Evolutionary conservation across 2,888 invertebrate species (phyloP).

Genomic region (Tupiocoris notatus): DNA sequence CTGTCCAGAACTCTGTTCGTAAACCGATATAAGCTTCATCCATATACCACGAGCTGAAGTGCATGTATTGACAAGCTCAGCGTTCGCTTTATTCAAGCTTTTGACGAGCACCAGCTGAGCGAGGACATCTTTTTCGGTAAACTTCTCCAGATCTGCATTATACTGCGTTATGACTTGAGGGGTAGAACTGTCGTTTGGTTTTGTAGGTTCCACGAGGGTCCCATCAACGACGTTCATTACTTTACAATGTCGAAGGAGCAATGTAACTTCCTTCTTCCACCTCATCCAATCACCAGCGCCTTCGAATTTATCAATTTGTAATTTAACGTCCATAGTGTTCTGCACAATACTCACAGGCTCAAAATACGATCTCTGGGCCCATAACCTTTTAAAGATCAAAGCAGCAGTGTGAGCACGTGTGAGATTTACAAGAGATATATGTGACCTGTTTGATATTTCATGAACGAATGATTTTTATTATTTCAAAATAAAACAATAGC

Average conservation of each 20-base stretch:
- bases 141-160: neutral
- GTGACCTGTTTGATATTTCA: no score
- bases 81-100: neutral
- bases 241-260: neutral
- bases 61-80: neutral
- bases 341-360: neutral
- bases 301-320: neutral
- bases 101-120: neutral
- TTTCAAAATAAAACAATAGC: no score
- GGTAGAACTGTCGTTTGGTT: neutral
- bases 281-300: neutral
- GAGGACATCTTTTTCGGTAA: neutral
- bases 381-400: neutral
- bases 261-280: neutral
- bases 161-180: neutral
- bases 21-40: neutral
- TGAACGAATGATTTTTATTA: no score
- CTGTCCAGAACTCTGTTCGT: neutral
- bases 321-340: neutral
- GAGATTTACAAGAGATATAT: no score
- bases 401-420: neutral
- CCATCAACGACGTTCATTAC: neutral
- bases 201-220: neutral
- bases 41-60: neutral
- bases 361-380: neutral